phyloP scores from a whole-genome alignment of 2,113 vertebrate genomes.

The Ranitomeya variabilis region DNA sequence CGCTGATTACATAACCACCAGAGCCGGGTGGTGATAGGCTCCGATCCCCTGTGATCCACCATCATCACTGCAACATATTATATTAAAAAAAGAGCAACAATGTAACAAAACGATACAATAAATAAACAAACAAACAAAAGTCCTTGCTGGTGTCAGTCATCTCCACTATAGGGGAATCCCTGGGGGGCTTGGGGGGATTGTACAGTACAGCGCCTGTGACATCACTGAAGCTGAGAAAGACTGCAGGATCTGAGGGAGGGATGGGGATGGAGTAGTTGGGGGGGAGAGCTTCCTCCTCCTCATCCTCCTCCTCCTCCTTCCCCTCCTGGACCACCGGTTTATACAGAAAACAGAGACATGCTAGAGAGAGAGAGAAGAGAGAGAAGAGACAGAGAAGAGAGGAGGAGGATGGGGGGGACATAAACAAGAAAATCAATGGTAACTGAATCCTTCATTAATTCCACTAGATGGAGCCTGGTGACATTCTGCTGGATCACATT shows the following conservation, averaged over 20 bases:
- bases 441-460: slow-evolving; percentile 50
- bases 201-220: slow-evolving; percentile 16
- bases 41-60: neutral
- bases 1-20: neutral
- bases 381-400: slow-evolving; percentile 18
- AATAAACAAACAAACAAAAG: neutral
- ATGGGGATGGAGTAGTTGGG: neutral
- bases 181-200: neutral
- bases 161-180: slow-evolving; percentile 36
- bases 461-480: slow-evolving; percentile 55
- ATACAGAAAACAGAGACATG: slow-evolving; percentile 55
- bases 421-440: slow-evolving; percentile 52
- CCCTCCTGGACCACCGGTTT: slow-evolving; percentile 39
- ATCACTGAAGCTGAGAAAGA: slow-evolving; percentile 38
- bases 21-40: neutral
- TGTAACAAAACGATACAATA: neutral
- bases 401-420: slow-evolving; percentile 30
- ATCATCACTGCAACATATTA: too few relatives aligned
- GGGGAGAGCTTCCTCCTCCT: neutral
- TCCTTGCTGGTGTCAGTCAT: neutral
- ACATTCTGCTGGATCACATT: slow-evolving; percentile 41
- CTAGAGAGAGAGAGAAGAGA: slow-evolving; percentile 41
- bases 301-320: neutral
- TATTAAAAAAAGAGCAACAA: neutral
- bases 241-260: slow-evolving; percentile 38